A percentile compares a stretch with the other conserved stretches of the same genome.
Evolutionary conservation across 2,113 vertebrate genomes (phyloP).

Genomic region (Lipotes vexillifer): DNA sequence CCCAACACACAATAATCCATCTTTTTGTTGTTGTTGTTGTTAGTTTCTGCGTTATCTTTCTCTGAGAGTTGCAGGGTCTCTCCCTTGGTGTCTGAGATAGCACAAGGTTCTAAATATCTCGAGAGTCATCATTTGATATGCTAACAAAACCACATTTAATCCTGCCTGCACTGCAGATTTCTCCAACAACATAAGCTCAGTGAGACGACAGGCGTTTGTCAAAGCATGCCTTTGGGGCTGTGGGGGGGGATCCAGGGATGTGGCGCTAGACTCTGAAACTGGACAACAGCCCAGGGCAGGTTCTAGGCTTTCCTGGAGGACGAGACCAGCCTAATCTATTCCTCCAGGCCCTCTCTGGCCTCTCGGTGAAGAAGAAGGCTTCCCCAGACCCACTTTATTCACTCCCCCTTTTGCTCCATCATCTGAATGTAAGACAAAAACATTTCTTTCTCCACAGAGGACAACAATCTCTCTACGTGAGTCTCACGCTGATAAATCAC

Average conservation of each 20-base stretch:
- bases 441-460: not conserved
- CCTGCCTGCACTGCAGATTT: not conserved
- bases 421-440: not conserved
- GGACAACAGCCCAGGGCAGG: not conserved
- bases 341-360: not conserved
- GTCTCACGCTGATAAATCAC: not conserved
- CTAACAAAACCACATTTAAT: constrained; percentile 1
- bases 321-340: not conserved
- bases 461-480: not conserved
- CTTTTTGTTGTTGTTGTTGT: not conserved
- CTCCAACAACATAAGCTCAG: not conserved
- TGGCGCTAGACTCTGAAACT: not conserved
- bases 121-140: not conserved
- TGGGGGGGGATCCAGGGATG: no score
- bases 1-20: not conserved
- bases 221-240: not conserved
- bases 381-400: not conserved
- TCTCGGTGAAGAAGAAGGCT: not conserved
- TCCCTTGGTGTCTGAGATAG: not conserved
- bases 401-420: not conserved
- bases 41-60: not conserved
- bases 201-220: not conserved
- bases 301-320: not conserved
- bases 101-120: not conserved
- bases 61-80: not conserved